Evolutionary conservation across 2,113 vertebrate genomes (phyloP).

Genomic region (Dipodomys stephensi): DNA sequence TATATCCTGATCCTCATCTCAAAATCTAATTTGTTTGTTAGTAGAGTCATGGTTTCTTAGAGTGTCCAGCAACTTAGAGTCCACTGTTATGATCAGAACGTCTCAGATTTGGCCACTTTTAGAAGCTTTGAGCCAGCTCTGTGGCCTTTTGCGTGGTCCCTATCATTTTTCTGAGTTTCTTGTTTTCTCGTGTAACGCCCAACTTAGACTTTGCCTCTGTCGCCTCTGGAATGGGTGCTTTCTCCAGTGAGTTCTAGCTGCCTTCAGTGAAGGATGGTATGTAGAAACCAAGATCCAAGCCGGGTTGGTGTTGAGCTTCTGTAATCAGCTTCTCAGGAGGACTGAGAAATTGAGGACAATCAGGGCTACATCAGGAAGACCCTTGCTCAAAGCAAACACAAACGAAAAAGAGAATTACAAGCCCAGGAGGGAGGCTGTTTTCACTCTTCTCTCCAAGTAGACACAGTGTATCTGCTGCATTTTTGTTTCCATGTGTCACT

Average conservation of each 20-base stretch:
- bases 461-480: not conserved
- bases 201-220: not conserved
- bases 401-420: not conserved
- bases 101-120: not conserved
- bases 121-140: not conserved
- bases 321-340: no score
- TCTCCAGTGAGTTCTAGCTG: not conserved
- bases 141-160: not conserved
- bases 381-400: not conserved
- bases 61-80: not conserved
- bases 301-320: no score
- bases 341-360: no score
- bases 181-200: not conserved
- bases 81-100: not conserved
- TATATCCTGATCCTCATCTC: not conserved
- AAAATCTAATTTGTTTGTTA: not conserved
- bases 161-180: not conserved
- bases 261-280: not conserved
- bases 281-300: not conserved
- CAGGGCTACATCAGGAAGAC: not conserved
- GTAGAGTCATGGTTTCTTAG: not conserved
- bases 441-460: not conserved
- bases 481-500: accelerated
- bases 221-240: not conserved
- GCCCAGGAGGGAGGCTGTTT: not conserved